A percentile compares a stretch with the other conserved stretches of the same genome.
Evolutionary conservation across 2,888 invertebrate species (phyloP).

Genomic region (Dendrolimus houi): DNA sequence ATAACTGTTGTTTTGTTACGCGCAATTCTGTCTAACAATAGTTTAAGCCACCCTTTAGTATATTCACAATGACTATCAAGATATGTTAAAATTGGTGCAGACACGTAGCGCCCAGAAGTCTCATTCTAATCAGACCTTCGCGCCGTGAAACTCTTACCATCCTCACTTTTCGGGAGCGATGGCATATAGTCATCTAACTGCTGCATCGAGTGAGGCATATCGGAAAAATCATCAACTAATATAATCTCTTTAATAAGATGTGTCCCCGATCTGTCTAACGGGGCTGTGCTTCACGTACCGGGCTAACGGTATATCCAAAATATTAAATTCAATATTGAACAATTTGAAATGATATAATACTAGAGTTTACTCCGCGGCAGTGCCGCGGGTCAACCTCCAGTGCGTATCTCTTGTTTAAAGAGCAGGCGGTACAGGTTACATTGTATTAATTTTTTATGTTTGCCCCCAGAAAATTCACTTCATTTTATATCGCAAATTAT

Average conservation of each 20-base stretch:
- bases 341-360: too few species aligned
- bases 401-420: too few species aligned
- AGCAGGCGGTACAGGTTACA: too few species aligned
- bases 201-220: slow-evolving; percentile 93
- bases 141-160: slow-evolving; percentile 93
- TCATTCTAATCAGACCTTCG: slow-evolving; percentile 96
- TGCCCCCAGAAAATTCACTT: too few species aligned
- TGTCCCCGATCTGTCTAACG: slow-evolving; percentile 91
- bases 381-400: too few species aligned
- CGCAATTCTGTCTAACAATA: slow-evolving; percentile 91
- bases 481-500: too few species aligned
- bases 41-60: slow-evolving; percentile 96
- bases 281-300: too few species aligned
- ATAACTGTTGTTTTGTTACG: slow-evolving; percentile 91
- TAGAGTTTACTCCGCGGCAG: too few species aligned
- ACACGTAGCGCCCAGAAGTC: slow-evolving; percentile 93
- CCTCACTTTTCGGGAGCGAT: slow-evolving; percentile 93
- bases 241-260: slow-evolving; percentile 94
- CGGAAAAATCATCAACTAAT: slow-evolving; percentile 97
- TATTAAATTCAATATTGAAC: too few species aligned
- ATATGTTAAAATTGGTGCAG: slow-evolving; percentile 95
- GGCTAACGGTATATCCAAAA: too few species aligned
- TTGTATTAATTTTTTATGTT: too few species aligned
- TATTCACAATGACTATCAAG: slow-evolving; percentile 99
- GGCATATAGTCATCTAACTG: slow-evolving; percentile 94